Base-by-base conservation (phyloP, 2,888 invertebrate genomes). In the Pollenia labialis region DNA sequence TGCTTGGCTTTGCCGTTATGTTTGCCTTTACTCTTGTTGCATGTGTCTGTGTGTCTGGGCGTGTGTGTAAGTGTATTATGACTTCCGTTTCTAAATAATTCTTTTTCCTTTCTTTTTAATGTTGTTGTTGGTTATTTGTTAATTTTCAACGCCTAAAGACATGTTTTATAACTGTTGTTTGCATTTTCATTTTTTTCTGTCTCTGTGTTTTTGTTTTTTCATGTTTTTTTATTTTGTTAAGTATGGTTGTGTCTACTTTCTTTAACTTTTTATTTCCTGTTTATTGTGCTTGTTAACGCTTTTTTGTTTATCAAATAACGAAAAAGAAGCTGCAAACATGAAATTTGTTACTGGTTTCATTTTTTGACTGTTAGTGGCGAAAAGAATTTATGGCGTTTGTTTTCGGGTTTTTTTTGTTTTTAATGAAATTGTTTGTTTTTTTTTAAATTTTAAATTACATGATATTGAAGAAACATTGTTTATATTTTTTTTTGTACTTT, bases 51-150 rank as follows among this genome's bases (percentile, higher is more conserved):
- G 48, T 40, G 52, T 14, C 64, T 54, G 7, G 71, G 44, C 14
- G 48, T 46, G 54, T 68, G 18, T 44, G 60, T 18, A 16, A 64
- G 52, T 68, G 54, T 83, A 72, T 87, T 72, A 62, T 71, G 86
- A 79, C 81, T 87, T 81, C 84, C 86, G 86, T 76, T 81, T 64
- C 40, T 62, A 62, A 54, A 76, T 62, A 66, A 71, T 74, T 77
- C n/a, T 66, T 52, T 23, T 58, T n/a, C 18, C 40, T 72, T 18
- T 81, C 62, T 40, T 44, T 9, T 69, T 48, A 16, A 16, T 58
- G 42, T 52, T 80, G 66, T 75, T 82, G 60, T 72, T 71, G 69
- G 77, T 87, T 81, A 69, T 68, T 84, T 81, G 84, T 84, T 84
- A 81, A 74, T 77, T 85, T 80, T 77, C 62, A 81, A 72, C 81